phyloP scores from a whole-genome alignment of 2,888 invertebrate genomes.

The Agriopis marginaria region DNA sequence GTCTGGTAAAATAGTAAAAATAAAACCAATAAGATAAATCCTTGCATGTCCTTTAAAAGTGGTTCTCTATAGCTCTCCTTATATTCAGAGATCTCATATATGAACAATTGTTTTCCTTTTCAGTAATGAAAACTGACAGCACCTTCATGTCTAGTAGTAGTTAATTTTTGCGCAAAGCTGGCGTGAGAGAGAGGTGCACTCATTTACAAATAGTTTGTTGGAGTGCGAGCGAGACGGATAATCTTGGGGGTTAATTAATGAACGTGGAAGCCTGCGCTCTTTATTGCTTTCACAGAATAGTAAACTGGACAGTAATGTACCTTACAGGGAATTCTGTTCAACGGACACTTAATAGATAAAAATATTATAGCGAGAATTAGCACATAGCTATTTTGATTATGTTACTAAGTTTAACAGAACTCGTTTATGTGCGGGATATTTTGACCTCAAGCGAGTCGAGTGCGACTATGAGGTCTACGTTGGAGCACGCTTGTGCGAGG shows the following conservation, averaged over 20 bases:
- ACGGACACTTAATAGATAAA: neutral
- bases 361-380: neutral
- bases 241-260: slow-evolving; percentile 85
- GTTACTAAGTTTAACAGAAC: too few species aligned
- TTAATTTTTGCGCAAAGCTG: slow-evolving; percentile 87
- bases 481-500: too few species aligned
- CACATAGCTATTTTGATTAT: too few species aligned
- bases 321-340: slow-evolving; percentile 12
- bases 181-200: slow-evolving; percentile 78
- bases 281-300: slow-evolving; percentile 76
- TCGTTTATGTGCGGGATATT: too few species aligned
- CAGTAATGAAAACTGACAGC: slow-evolving; percentile 14
- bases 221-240: slow-evolving; percentile 74
- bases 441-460: too few species aligned
- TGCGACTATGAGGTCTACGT: too few species aligned
- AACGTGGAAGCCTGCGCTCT: slow-evolving; percentile 87
- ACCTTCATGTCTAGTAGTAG: slow-evolving; percentile 65
- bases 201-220: slow-evolving; percentile 82
- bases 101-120: neutral
- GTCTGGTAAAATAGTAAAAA: too few species aligned
- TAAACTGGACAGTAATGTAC: slow-evolving; percentile 24
- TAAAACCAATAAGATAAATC: too few species aligned
- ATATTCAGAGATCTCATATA: neutral
- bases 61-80: too few species aligned
- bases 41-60: too few species aligned